phyloP scores from a whole-genome alignment of 2,113 vertebrate genomes.

The Promerops cafer region DNA sequence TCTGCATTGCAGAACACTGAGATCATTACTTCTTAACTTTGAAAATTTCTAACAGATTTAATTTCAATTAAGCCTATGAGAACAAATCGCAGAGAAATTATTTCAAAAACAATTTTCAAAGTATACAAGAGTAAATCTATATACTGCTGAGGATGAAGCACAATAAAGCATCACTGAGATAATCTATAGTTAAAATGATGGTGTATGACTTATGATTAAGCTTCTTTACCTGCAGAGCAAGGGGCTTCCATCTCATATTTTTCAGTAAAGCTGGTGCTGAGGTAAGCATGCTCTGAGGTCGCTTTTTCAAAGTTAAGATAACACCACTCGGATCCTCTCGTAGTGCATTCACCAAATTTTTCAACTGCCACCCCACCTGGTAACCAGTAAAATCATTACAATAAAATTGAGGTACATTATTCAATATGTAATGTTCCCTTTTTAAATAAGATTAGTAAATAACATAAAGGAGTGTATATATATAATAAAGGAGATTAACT shows the following conservation, averaged over 20 bases:
- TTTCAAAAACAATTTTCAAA: conserved; percentile 75
- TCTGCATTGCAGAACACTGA: not conserved
- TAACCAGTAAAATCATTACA: conserved; percentile 82
- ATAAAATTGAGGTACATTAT: conserved; percentile 82
- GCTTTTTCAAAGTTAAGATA: conserved; percentile 99
- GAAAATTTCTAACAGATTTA: conserved; percentile 38
- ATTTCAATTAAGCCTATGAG: conserved; percentile 57
- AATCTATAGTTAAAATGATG: conserved; percentile 81
- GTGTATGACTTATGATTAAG: conserved; percentile 85
- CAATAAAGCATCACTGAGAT: conserved; percentile 80
- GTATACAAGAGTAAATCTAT: conserved; percentile 73
- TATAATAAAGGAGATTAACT: conserved; percentile 54
- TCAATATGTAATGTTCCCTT: conserved; percentile 77
- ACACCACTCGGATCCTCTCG: conserved; percentile 97
- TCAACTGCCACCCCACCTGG: conserved; percentile 98
- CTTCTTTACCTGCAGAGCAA: conserved; percentile 98
- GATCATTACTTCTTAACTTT: conserved; percentile 39
- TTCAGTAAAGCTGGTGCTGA: conserved; percentile 98
- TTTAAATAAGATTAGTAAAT: conserved; percentile 72
- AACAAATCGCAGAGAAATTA: conserved; percentile 67
- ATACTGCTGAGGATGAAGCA: conserved; percentile 81
- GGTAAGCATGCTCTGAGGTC: conserved; percentile 99
- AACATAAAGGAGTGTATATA: conserved; percentile 65
- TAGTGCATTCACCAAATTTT: conserved; percentile 98
- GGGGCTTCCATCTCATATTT: conserved; percentile 99